Percentiles rank a stretch among this genome's conserved stretches.
Evolutionary conservation across 2,113 vertebrate genomes (phyloP).

Genomic region (Lanius collurio): DNA sequence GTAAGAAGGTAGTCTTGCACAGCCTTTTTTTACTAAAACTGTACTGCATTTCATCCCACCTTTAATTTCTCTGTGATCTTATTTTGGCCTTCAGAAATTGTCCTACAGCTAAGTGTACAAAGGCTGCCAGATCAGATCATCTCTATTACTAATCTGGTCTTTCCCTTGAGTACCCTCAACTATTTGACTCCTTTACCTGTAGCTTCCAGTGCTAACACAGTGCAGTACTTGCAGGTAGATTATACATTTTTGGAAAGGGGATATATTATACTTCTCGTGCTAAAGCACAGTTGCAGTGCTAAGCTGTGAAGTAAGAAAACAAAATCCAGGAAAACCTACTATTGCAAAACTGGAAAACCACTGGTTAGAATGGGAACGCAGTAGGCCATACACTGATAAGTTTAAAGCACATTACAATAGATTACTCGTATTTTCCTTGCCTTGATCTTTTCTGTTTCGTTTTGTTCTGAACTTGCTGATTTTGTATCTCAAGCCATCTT

Average conservation of each 20-base stretch:
- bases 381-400: fast-evolving
- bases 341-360: neutral
- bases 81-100: neutral
- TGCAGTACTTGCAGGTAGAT: neutral
- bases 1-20: neutral
- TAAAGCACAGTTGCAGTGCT: neutral
- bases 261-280: neutral
- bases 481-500: neutral
- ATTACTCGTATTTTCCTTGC: neutral
- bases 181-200: neutral
- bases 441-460: neutral
- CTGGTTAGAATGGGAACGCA: neutral
- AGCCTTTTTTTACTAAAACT: neutral
- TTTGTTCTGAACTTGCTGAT: neutral
- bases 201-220: neutral
- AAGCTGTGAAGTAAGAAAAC: neutral
- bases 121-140: neutral
- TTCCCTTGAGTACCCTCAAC: neutral
- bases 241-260: neutral
- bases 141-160: neutral
- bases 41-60: neutral
- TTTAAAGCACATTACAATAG: neutral
- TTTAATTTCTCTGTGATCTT: neutral
- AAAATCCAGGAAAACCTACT: neutral
- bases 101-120: neutral